phyloP scores from a whole-genome alignment of 2,888 invertebrate species.

The Trichopoda pennipes region DNA sequence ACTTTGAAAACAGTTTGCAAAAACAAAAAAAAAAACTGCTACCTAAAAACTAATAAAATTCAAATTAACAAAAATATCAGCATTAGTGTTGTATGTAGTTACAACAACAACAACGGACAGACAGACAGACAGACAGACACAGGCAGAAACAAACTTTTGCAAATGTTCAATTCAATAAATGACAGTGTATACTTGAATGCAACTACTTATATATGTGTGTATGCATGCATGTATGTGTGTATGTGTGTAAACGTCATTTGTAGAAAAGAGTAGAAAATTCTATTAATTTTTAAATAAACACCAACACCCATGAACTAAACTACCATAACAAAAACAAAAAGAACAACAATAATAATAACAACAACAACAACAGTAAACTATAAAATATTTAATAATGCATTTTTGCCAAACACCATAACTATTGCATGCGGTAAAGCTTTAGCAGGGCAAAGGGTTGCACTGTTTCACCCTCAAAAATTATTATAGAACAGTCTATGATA shows the following conservation, averaged over 20 bases:
- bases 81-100: constrained; percentile 17
- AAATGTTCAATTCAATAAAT: constrained; percentile 51
- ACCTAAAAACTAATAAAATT: constrained; percentile 80
- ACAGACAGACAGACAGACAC: not conserved
- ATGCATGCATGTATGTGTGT: not conserved
- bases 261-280: constrained; percentile 74
- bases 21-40: constrained; percentile 63
- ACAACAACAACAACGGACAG: not conserved
- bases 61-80: constrained; percentile 75
- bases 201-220: too few species aligned
- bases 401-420: constrained; percentile 62
- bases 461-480: constrained; percentile 31
- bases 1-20: constrained; percentile 29
- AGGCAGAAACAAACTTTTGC: constrained; percentile 19
- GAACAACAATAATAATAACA: not conserved
- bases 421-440: constrained; percentile 13
- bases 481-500: constrained; percentile 2
- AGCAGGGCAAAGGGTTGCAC: not conserved
- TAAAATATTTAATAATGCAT: constrained; percentile 68
- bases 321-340: constrained; percentile 26
- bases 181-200: not conserved
- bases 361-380: constrained; percentile 30
- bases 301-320: constrained; percentile 61
- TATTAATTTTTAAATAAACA: constrained; percentile 78
- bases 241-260: constrained; percentile 15